These are phyloP conservation scores for Actias luna DNA, from an alignment of 2,888 invertebrate genomes.

Conservation along the genomic window DNA sequence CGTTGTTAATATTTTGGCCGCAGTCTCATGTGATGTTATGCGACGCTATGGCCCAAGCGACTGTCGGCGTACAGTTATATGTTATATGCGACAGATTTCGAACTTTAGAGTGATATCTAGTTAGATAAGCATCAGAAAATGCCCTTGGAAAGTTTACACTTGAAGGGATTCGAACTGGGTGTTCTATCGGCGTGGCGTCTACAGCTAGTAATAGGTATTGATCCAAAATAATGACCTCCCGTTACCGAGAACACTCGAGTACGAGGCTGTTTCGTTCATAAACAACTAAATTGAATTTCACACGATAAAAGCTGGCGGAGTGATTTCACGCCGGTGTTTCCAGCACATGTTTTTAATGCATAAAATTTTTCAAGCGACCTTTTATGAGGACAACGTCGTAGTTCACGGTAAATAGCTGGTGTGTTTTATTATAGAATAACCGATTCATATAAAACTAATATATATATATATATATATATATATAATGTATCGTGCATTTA, in stretches of 20 bases:
- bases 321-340: constrained; percentile 42
- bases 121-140: no score
- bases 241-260: constrained; percentile 14
- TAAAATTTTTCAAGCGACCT: constrained; percentile 3
- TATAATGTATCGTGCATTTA: no score
- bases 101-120: no score
- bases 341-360: constrained; percentile 13
- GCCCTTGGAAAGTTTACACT: no score
- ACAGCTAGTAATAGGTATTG: no score
- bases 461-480: background rate
- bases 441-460: background rate
- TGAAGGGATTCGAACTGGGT: no score
- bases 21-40: no score
- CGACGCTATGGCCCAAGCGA: no score
- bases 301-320: constrained; percentile 41
- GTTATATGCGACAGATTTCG: no score
- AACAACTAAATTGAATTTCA: constrained; percentile 46
- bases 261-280: constrained; percentile 25
- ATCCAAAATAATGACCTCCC: background rate
- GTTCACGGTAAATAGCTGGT: background rate
- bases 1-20: no score
- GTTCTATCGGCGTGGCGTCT: no score
- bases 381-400: background rate
- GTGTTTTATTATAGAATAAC: background rate
- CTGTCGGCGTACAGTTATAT: no score